Conservation (phyloP, 2,888 invertebrate genomes). For the Dioctria rufipes region DNA sequence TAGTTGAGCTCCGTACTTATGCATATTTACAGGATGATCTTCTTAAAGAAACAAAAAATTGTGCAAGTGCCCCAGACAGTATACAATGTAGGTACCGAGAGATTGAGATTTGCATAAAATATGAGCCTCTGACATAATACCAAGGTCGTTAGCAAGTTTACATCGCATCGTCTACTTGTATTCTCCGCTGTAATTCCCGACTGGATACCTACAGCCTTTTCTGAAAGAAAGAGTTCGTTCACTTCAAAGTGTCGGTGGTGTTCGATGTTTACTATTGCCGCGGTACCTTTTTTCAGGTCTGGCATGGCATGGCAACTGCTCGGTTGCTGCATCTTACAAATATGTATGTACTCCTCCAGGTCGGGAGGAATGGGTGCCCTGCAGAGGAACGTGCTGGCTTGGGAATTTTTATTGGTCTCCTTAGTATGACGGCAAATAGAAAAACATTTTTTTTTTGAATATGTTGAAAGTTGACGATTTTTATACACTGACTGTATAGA, state of each 20-base stretch:
- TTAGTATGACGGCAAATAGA: background rate
- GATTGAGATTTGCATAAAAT: slow-evolving; percentile 57
- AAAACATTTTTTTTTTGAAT: background rate
- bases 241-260: slow-evolving; percentile 10
- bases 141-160: slow-evolving; percentile 57
- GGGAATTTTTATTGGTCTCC: slow-evolving; percentile 44
- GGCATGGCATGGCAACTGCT: background rate
- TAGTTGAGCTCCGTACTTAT: no score
- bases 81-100: slow-evolving; percentile 18
- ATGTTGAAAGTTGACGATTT: background rate
- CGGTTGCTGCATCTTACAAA: background rate
- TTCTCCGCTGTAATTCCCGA: slow-evolving; percentile 8
- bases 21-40: background rate
- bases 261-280: background rate
- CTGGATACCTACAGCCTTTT: background rate
- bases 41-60: slow-evolving; percentile 35
- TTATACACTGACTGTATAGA: background rate
- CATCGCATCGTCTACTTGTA: slow-evolving; percentile 39
- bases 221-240: slow-evolving; percentile 37
- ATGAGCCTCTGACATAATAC: slow-evolving; percentile 58
- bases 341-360: background rate
- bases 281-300: background rate
- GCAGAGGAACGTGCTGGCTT: background rate
- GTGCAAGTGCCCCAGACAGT: slow-evolving; percentile 9
- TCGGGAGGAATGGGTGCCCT: background rate